Base-by-base conservation (phyloP, 2,797 vertebrate species). In the Anabacerthia variegaticeps region DNA sequence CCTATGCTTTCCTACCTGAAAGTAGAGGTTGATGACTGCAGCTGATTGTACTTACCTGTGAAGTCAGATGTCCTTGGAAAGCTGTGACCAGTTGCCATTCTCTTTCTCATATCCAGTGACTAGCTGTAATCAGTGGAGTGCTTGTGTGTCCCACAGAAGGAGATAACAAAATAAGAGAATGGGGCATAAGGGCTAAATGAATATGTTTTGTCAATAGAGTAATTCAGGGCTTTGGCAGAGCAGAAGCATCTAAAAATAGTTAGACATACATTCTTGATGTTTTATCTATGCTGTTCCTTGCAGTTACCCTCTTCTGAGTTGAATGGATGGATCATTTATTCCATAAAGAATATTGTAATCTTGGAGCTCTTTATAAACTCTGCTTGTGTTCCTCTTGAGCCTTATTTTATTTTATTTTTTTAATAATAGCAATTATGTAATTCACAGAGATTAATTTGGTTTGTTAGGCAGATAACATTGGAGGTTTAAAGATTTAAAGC, bases 401-500 rank as follows among this genome's bases (percentile, higher is more conserved):
- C 7, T 58, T 74, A 11, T 48, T 55, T 62, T 36, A 8, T 36
- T 52, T 37, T 37, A 10, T 13, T 37, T 51, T 9, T 36, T 62
- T 48, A 32, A 4, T 61, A 55, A 63, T 32, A 69, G 23, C 3
- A 71, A 61, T 89, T 91, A 54, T 22, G 26, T 71, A 88, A 85
- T 69, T 92, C n/a, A 76, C 48, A 44, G 21, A 56, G 67, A 68
- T 91, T 87, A 66, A 85, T 83, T 67, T 77, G 8, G 8, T 83
- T 89, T 89, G 18, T 77, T 80, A 92, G 52, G 56, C 44, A 82
- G 83, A 85, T 66, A 92, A 61, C 26, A 63, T 5, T 63, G 44
- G 27, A 58, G 32, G 5, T 80, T 87, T 79, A 68, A 90, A 82
- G 78, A 78, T 54, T 74, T 65, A 46, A 74, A 67, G 12, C 26